Percentiles rank a stretch among this genome's conserved stretches.
phyloP scores from a whole-genome alignment of 64 coral and sea anemone genomes.

The Pocillopora verrucosa region DNA sequence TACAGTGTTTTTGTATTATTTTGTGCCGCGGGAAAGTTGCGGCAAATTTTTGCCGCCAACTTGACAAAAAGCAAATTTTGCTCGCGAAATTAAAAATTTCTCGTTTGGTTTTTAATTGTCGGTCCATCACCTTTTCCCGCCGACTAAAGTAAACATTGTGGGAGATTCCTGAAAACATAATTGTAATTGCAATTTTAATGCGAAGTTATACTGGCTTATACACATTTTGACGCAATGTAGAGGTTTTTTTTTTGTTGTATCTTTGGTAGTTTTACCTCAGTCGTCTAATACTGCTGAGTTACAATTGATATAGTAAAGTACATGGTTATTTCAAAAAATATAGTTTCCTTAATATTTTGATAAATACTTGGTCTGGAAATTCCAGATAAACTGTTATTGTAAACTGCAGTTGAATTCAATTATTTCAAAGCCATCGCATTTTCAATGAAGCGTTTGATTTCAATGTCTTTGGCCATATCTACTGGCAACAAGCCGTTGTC shows the following conservation, averaged over 20 bases:
- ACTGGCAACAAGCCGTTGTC: slow-evolving; percentile 71
- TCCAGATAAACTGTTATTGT: not conserved
- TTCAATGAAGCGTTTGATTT: slow-evolving; percentile 55
- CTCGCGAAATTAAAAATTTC: slow-evolving; percentile 8
- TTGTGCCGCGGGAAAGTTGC: not conserved
- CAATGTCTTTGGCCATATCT: slow-evolving; percentile 51
- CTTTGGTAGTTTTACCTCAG: not conserved
- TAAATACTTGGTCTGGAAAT: slow-evolving; percentile 10
- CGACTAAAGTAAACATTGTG: not conserved
- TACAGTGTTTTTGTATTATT: not conserved
- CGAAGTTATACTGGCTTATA: not conserved
- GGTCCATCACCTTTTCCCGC: not conserved
- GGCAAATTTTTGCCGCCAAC: not conserved
- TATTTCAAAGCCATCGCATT: slow-evolving; percentile 75
- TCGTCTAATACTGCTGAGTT: not conserved
- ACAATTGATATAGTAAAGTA: not conserved
- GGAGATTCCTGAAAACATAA: not conserved
- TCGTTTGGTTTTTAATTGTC: not conserved
- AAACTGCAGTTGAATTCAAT: not conserved
- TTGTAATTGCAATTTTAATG: slow-evolving; percentile 1
- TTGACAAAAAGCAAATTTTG: slow-evolving; percentile 10
- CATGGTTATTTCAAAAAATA: not conserved
- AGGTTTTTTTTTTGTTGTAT: too few relatives aligned
- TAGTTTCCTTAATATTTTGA: not conserved
- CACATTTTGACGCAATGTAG: not conserved